Evolutionary conservation across 2,113 vertebrate genomes (phyloP), one percentile per base, ranked within the genome.

Genomic region (Datnioides undecimradiatus): DNA sequence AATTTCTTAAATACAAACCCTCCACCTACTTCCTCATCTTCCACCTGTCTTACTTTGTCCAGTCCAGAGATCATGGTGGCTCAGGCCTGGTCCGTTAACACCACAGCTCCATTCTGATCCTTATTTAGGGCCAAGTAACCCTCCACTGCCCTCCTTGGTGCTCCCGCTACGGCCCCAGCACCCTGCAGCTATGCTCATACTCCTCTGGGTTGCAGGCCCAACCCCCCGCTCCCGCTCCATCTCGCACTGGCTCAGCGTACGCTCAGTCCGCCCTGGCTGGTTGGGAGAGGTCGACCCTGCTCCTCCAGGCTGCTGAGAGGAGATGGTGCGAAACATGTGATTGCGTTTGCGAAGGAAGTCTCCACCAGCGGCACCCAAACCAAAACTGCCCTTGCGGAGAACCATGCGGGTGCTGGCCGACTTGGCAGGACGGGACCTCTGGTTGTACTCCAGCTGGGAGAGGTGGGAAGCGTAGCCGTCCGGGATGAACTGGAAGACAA

Each of bases 331-430:
- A 69, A 99, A 95, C 84, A 99, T 93, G 90, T 99, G 98, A 79
- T 97, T 99, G 86, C 97, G 95, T 83, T 99, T 97, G 79, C 98
- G 97, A 51, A 99, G 95, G 92, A 98, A 99, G 76, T 99, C 98
- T 0, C 96, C 87, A 66, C 97, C 96, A 76, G 96, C 96, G 60
- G 95, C 93, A 0, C 97, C 96, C 83, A 99, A 93, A 2, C 97
- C 97, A 0, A 99, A 99, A 94, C 98, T 99, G 91, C 98, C 95
- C 72, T 99, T 99, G 27, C 98, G 96, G 73, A 99, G 95, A 0
- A 96, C 97, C 95, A 99, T 97, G 77, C 98, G 95, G 1, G 96
- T 92, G 80, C 96, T 95, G 80, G 95, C 91, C 38, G 97, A 95
- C 93, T 99, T 98, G 86, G 97, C 96, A 0, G 97, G 97, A 3